Conservation (phyloP, 2,113 vertebrate genomes). For the Pseudorectes ferrugineus region DNA sequence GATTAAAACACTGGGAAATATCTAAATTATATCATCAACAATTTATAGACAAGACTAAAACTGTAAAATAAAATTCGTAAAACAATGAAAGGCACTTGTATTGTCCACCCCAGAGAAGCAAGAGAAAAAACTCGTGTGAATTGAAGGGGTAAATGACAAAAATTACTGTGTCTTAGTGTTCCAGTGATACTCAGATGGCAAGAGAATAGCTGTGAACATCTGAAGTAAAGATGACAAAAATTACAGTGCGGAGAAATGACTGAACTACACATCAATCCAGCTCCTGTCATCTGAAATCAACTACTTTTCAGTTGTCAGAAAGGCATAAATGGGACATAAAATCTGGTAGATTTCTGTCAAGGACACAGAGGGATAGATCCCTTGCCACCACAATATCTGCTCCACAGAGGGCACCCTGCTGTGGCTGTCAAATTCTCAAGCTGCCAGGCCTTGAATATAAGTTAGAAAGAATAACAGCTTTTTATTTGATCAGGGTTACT, state of each 20-base stretch:
- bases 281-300: neutral
- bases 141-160: neutral
- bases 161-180: neutral
- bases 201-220: neutral
- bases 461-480: neutral
- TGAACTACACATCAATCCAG: neutral
- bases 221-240: neutral
- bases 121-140: neutral
- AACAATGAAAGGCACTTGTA: neutral
- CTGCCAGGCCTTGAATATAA: neutral
- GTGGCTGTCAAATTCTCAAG: neutral
- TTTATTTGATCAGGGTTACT: neutral
- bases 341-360: neutral
- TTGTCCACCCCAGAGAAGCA: neutral
- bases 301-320: neutral
- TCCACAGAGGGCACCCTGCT: neutral
- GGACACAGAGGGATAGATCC: neutral
- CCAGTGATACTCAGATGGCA: neutral
- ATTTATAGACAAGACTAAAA: neutral
- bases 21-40: neutral
- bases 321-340: neutral
- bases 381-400: neutral
- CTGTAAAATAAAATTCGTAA: neutral
- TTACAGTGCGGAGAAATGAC: neutral
- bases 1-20: neutral